Base-by-base conservation (phyloP, 2,113 vertebrate genomes). In the Psittacula cyanocephala region DNA sequence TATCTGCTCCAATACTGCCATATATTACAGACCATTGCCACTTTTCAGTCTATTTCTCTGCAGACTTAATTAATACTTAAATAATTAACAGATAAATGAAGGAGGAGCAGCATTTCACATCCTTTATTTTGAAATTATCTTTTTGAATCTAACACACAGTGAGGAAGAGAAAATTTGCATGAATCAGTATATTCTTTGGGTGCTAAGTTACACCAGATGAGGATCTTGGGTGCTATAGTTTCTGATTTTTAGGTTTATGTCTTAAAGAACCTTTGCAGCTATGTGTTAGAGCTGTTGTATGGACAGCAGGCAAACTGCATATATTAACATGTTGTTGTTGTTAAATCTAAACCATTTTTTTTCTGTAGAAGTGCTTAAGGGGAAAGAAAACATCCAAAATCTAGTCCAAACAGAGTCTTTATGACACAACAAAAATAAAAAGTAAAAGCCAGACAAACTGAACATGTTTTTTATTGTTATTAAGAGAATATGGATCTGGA, bases 381-480 rank as follows among this genome's bases (percentile, higher is more conserved):
- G 93, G 46, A 89, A 91, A 92, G 57, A 81, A 86, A 94, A 60
- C 75, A 91, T 91, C 64, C 78, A 77, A 86, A 96, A 83, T n/a
- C 52, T 82, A 83, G 57, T 88, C 86, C 91, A 94, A 95, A 87
- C 50, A 43, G 70, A 63, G 57, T 75, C 82, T 95, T 96, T 95
- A 91, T 76, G 74, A 82, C 37, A 67, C 44, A 93, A 81, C 63
- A 65, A 89, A 92, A 92, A 85, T 64, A 89, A 91, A 91, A 91
- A 96, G 46, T 79, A 84, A 93, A 90, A 80, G 44, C 74, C 86
- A 92, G 64, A 87, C 60, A 69, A 92, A 86, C 65, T 53, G 92
- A 96, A 53, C 94, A 91, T 89, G 81, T 95, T 93, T 90, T 96
- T 86, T 88, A 95, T 94, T 83, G 74, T 88, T 97, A 84, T 84